Percentiles rank a stretch among this genome's conserved stretches.
phyloP scores from a whole-genome alignment of 1,140 invertebrate genomes.

The Galleria mellonella region DNA sequence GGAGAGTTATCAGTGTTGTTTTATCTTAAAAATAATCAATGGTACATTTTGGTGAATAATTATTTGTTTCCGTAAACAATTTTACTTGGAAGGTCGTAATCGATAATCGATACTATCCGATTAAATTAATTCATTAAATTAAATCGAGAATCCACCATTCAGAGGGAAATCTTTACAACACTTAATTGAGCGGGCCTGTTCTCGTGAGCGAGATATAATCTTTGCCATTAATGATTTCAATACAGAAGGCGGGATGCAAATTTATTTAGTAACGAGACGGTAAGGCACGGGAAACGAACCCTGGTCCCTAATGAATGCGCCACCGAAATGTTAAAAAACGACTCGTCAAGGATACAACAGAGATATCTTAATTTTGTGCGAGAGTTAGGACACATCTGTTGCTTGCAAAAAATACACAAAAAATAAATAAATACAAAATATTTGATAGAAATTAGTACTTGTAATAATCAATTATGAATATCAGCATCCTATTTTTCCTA shows the following conservation, averaged over 20 bases:
- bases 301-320: slow-evolving; percentile 26
- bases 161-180: slow-evolving; percentile 64
- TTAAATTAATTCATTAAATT: slow-evolving; percentile 66
- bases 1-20: too few species aligned
- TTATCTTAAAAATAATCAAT: too few species aligned
- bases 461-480: too few species aligned
- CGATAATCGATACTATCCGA: slow-evolving; percentile 39
- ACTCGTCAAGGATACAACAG: too few species aligned
- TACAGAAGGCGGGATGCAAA: slow-evolving; percentile 61
- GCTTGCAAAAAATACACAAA: too few species aligned
- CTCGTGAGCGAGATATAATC: slow-evolving; percentile 67
- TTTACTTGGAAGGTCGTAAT: background rate
- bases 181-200: slow-evolving; percentile 61
- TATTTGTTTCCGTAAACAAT: too few species aligned
- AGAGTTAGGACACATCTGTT: too few species aligned
- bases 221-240: slow-evolving; percentile 64
- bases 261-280: slow-evolving; percentile 43
- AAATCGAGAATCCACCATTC: slow-evolving; percentile 62
- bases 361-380: too few species aligned
- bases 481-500: too few species aligned
- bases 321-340: background rate
- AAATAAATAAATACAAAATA: too few species aligned
- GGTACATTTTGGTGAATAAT: too few species aligned
- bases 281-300: slow-evolving; percentile 26
- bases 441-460: too few species aligned